These are phyloP conservation scores for Ictalurus furcatus DNA, from an alignment of 2,113 vertebrate genomes.

Conservation along the genomic window DNA sequence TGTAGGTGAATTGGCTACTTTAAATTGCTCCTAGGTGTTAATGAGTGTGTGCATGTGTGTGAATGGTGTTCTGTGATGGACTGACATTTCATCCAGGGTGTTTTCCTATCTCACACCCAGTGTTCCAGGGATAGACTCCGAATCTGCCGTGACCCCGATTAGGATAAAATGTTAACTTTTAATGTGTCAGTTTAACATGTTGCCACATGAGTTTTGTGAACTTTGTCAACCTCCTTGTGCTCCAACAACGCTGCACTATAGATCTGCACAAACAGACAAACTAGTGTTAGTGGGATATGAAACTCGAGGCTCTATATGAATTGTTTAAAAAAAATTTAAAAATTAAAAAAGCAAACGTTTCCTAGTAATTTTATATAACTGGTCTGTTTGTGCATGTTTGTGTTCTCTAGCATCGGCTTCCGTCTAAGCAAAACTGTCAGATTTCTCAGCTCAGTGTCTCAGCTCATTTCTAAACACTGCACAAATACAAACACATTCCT, in stretches of 20 bases:
- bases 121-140: neutral
- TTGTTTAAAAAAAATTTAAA: neutral
- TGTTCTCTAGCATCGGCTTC: constrained; percentile 22
- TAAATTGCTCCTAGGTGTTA: constrained; percentile 5
- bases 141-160: neutral
- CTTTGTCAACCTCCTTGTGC: neutral
- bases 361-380: neutral
- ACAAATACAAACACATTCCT: constrained; percentile 26
- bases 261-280: neutral
- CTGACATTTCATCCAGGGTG: neutral
- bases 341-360: neutral
- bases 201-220: neutral
- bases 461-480: neutral
- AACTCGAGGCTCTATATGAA: neutral
- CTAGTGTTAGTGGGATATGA: neutral
- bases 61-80: neutral
- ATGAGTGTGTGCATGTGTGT: neutral
- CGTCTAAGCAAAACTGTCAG: constrained; percentile 13
- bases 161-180: neutral
- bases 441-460: constrained; percentile 49
- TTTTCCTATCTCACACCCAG: neutral
- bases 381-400: neutral
- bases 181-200: neutral
- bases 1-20: neutral
- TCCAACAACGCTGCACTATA: neutral